A percentile compares a stretch with the other conserved stretches of the same genome.
These are phyloP conservation scores for Myripristis jacobus DNA, from an alignment of 2,797 vertebrate species.

Conservation along the genomic window DNA sequence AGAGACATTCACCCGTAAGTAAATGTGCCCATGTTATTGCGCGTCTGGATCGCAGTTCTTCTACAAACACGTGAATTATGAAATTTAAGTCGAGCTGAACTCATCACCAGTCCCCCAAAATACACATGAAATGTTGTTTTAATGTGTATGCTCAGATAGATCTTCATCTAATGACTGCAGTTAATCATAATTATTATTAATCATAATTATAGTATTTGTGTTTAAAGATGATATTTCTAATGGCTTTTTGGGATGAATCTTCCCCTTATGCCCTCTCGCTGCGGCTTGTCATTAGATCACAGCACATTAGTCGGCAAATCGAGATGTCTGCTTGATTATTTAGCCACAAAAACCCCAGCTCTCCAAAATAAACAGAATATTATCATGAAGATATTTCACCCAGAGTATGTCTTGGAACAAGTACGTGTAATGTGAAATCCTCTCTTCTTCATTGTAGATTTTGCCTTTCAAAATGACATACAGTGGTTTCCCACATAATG, in stretches of 20 bases:
- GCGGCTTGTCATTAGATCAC: slow-evolving; percentile 67
- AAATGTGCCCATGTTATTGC: slow-evolving; percentile 39
- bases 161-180: slow-evolving; percentile 51
- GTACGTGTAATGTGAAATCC: slow-evolving; percentile 62
- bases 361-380: slow-evolving; percentile 72
- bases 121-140: slow-evolving; percentile 47
- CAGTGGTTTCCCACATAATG: slow-evolving; percentile 55
- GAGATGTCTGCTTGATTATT: slow-evolving; percentile 76
- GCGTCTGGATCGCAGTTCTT: slow-evolving; percentile 30
- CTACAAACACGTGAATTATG: slow-evolving; percentile 41
- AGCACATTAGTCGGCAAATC: slow-evolving; percentile 70
- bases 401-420: slow-evolving; percentile 67
- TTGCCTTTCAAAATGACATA: slow-evolving; percentile 52
- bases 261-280: slow-evolving; percentile 38
- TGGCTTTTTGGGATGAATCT: slow-evolving; percentile 68
- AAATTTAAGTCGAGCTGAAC: slow-evolving; percentile 40
- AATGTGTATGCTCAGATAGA: slow-evolving; percentile 39
- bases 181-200: slow-evolving; percentile 67
- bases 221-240: slow-evolving; percentile 73
- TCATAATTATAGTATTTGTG: slow-evolving; percentile 70
- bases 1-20: slow-evolving; percentile 27
- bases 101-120: slow-evolving; percentile 39
- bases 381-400: slow-evolving; percentile 69
- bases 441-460: slow-evolving; percentile 45
- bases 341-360: slow-evolving; percentile 61